phyloP scores from a whole-genome alignment of 2,113 vertebrate species.

The Syngnathus typhle region DNA sequence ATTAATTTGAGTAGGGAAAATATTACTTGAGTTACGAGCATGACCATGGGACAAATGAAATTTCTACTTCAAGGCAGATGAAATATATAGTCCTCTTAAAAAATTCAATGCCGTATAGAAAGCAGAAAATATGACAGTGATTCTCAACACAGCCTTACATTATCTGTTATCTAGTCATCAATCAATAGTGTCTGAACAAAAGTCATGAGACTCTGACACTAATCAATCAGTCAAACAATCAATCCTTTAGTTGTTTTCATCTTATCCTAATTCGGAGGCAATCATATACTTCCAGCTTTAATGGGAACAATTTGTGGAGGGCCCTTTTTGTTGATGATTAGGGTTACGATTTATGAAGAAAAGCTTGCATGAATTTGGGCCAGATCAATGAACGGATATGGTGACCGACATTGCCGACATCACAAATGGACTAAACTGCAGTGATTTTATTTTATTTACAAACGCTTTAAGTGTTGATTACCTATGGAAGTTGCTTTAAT shows the following conservation, averaged over 20 bases:
- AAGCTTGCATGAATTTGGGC: background rate
- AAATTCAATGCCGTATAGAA: background rate
- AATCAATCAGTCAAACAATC: background rate
- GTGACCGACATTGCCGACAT: background rate
- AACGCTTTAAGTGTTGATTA: background rate
- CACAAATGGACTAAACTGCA: background rate
- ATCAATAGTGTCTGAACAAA: conserved; percentile 1
- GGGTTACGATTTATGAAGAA: background rate
- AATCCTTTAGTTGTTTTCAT: background rate
- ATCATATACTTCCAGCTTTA: background rate
- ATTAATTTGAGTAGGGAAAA: no score
- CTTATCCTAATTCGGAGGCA: background rate
- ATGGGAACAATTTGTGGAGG: background rate
- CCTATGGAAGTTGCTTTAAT: background rate
- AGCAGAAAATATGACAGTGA: background rate
- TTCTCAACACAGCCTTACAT: background rate
- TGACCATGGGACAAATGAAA: no score
- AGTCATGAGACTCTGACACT: background rate
- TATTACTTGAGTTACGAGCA: no score
- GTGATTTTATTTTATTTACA: background rate
- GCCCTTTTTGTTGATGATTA: background rate
- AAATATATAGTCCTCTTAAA: background rate
- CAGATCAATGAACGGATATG: background rate
- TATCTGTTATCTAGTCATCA: background rate
- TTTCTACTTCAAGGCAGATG: no score